A percentile compares a stretch with the other conserved stretches of the same genome.
phyloP scores from a whole-genome alignment of 2,888 invertebrate genomes.

The Hypselothyrea guttata region DNA sequence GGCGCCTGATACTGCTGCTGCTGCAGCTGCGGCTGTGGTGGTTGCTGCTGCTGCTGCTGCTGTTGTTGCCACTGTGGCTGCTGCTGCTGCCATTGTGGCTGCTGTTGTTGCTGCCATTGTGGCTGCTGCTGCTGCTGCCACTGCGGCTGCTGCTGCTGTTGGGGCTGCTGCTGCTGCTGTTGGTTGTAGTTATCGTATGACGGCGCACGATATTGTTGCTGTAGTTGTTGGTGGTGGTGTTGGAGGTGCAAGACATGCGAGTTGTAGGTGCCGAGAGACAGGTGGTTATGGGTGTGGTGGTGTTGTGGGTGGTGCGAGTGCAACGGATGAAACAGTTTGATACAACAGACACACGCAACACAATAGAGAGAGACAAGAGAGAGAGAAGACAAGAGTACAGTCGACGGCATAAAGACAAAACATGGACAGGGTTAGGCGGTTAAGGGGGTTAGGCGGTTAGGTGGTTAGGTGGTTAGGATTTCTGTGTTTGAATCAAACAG shows the following conservation, averaged over 20 bases:
- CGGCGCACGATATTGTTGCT: conserved; percentile 74
- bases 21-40: conserved; percentile 46
- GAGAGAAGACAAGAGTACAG: conserved; percentile 56
- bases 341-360: conserved; percentile 33
- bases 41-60: conserved; percentile 43
- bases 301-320: conserved; percentile 42
- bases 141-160: too few relatives aligned
- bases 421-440: not conserved
- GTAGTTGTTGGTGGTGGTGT: conserved; percentile 36
- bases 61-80: conserved; percentile 45
- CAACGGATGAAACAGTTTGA: conserved; percentile 39
- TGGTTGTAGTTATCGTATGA: conserved; percentile 59
- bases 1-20: conserved; percentile 61
- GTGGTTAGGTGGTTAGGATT: not conserved
- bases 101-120: conserved; percentile 53
- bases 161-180: conserved; percentile 51
- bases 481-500: conserved; percentile 13
- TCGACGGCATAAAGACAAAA: conserved; percentile 20
- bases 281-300: conserved; percentile 30
- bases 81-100: conserved; percentile 34
- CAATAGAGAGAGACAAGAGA: conserved; percentile 32
- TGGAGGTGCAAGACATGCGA: conserved; percentile 29
- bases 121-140: conserved; percentile 51
- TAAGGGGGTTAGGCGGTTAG: not conserved
- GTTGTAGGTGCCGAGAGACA: conserved; percentile 24